Base-by-base conservation (phyloP, 2,113 vertebrate species). In the Dromaius novaehollandiae region DNA sequence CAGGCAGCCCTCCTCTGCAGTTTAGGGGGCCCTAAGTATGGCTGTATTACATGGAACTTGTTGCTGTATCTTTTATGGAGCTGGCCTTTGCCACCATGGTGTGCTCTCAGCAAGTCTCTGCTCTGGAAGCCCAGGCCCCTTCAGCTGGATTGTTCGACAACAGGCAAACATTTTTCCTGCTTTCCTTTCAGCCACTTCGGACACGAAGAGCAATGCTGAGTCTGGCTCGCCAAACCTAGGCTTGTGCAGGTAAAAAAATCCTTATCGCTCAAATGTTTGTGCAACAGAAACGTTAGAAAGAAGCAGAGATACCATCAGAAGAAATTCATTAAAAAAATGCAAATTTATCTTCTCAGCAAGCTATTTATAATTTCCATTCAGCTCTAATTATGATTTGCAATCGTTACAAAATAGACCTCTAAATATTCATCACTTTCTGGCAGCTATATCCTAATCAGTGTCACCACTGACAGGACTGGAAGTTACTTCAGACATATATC, bases 261-360 rank as follows among this genome's bases (percentile, higher is more conserved):
- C 44, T 82, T 82, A 63, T 66, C 36, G 20, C 7, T 88, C 40
- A 51, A 42, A 8, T 63, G 55, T 91, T 80, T 80, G 82, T 63
- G 40, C 75, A 93, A 9, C 71, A 95, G 34, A 73, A 85, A 50
- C 14, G 3, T 80, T 63, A 86, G 61, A 78, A 94, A 74, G 40
- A 88, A 86, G 9, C 46, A 58, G 4, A 81, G 63, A 75, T 46
- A 77, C 9, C 10, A 73, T 71, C 76, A 78, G 60, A 60, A 46
- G 50, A 38, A 75, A 78, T 88, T 90, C 16, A 56, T 92, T 78
- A 84, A 44, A 50, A 80, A 88, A 93, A 91, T 69, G 38, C 28
- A 80, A 83, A 93, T 95, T 87, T 26, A 48, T 46, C 82, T 89
- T 60, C 84, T 82, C 13, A 2, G 56, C 44, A 85, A 92, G 30